Percentiles rank a stretch among this genome's conserved stretches.
phyloP scores from a whole-genome alignment of 2,888 invertebrate genomes.

The Leucophenga montana region DNA sequence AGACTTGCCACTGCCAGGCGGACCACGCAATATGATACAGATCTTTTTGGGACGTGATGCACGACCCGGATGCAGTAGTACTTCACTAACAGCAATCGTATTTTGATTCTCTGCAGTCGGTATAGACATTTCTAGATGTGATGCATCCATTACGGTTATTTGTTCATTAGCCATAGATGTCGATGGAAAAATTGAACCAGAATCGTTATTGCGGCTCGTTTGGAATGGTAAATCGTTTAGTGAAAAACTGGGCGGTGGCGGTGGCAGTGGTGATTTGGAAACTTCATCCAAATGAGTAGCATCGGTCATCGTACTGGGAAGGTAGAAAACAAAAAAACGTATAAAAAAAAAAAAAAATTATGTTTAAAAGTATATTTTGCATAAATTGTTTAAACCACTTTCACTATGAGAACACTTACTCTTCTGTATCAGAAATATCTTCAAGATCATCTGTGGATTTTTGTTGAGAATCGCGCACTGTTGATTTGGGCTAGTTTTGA shows the following conservation, averaged over 20 bases:
- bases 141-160: conserved; percentile 42
- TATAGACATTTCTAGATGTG: conserved; percentile 55
- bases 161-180: conserved; percentile 61
- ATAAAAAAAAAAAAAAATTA: background rate
- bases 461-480: conserved; percentile 33
- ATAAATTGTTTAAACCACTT: too few species aligned
- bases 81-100: conserved; percentile 84
- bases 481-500: background rate
- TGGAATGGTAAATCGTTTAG: background rate
- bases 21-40: conserved; percentile 91
- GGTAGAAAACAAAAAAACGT: too few species aligned
- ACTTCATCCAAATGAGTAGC: background rate
- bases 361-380: background rate
- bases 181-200: conserved; percentile 57
- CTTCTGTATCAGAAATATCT: conserved; percentile 69
- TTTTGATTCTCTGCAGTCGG: conserved; percentile 71
- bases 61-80: conserved; percentile 86
- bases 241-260: conserved; percentile 28
- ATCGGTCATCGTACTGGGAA: background rate
- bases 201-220: background rate
- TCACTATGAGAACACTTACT: too few species aligned
- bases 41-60: conserved; percentile 83
- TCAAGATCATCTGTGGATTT: conserved; percentile 59
- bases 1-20: conserved; percentile 96
- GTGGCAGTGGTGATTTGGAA: background rate